Conservation (phyloP, 2,113 vertebrate species). For the Turdus rufiventris region DNA sequence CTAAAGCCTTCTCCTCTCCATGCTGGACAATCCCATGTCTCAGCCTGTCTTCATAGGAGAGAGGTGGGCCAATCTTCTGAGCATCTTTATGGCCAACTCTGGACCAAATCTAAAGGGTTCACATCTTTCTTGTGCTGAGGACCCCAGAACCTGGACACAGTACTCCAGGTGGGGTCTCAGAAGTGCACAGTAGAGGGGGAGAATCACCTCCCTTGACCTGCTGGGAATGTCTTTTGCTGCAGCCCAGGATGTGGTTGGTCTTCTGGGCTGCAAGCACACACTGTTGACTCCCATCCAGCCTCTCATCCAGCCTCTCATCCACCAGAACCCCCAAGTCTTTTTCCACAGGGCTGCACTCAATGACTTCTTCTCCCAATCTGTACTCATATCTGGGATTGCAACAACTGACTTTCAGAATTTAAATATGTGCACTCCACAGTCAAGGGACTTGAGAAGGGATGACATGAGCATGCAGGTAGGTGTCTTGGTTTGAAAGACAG, state of each 20-base stretch:
- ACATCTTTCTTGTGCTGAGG: neutral
- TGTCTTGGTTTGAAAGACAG: neutral
- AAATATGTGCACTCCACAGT: neutral
- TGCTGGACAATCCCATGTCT: neutral
- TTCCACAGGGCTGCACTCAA: neutral
- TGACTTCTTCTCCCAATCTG: neutral
- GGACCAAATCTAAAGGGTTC: neutral
- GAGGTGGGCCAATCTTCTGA: neutral
- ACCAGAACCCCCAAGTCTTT: neutral
- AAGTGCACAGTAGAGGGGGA: neutral
- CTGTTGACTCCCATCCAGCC: neutral
- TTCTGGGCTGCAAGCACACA: neutral
- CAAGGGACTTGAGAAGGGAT: neutral
- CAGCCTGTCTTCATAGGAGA: neutral
- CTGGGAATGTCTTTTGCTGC: no score
- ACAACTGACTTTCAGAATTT: neutral
- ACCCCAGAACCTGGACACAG: neutral
- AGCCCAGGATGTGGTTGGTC: neutral
- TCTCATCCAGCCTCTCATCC: no score
- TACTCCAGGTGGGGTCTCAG: neutral
- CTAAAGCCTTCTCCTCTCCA: neutral
- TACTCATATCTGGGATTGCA: neutral
- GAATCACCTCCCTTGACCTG: neutral
- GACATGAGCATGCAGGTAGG: neutral
- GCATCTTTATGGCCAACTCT: neutral